Evolutionary conservation across 2,113 vertebrate genomes (phyloP).

Genomic region (Sinocyclocheilus anshuiensis): DNA sequence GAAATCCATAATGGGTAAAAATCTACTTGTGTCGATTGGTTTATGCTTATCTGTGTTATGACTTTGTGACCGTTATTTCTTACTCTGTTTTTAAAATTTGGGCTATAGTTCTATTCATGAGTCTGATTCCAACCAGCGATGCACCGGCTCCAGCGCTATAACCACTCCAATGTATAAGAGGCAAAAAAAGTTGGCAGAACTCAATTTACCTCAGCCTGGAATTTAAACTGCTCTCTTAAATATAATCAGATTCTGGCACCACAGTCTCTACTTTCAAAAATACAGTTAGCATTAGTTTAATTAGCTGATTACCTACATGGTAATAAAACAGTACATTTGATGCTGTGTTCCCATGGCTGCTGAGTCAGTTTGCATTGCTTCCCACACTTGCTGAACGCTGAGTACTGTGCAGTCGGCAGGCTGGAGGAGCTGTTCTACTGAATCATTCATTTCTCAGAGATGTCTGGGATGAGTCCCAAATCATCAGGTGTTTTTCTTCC

Average conservation of each 20-base stretch:
- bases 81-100: no score
- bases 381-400: neutral
- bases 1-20: no score
- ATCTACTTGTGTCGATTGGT: no score
- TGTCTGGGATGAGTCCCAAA: neutral
- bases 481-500: slow-evolving; percentile 8
- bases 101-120: neutral
- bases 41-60: no score
- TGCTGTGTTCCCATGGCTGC: slow-evolving; percentile 8
- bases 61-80: no score
- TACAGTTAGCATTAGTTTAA: neutral
- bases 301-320: neutral
- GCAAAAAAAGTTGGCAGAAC: neutral
- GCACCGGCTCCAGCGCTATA: neutral
- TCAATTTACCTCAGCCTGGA: neutral
- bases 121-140: neutral
- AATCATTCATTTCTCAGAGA: slow-evolving; percentile 20
- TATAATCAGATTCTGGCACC: neutral
- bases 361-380: neutral
- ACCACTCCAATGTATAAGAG: neutral
- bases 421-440: neutral
- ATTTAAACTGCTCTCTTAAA: neutral
- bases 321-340: slow-evolving; percentile 12
- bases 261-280: slow-evolving; percentile 10
- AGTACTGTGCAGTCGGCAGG: neutral